A percentile compares a stretch with the other conserved stretches of the same genome.
These are phyloP conservation scores for Brenthis ino DNA, from an alignment of 2,888 invertebrate species.

Conservation along the genomic window DNA sequence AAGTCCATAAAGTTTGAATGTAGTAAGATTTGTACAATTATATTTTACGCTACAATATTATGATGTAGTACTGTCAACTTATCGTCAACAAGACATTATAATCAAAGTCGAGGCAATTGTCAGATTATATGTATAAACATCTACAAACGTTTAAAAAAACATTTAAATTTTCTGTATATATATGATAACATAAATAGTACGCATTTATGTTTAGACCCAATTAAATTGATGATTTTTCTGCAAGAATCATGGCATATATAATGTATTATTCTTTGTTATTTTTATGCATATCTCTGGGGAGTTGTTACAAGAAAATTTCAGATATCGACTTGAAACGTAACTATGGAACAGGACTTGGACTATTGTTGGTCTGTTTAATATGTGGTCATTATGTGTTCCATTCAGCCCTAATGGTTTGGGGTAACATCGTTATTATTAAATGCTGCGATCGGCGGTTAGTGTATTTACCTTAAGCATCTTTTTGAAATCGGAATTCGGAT, in stretches of 20 bases:
- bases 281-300: constrained; percentile 82
- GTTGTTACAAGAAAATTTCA: constrained; percentile 81
- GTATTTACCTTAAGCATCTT: background rate
- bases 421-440: constrained; percentile 84
- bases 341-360: constrained; percentile 83
- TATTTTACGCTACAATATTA: too few relatives aligned
- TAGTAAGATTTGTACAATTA: too few relatives aligned
- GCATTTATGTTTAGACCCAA: background rate
- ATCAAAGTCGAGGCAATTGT: too few relatives aligned
- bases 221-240: constrained; percentile 26
- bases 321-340: constrained; percentile 77
- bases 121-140: too few relatives aligned
- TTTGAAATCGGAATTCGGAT: too few relatives aligned
- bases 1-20: too few relatives aligned
- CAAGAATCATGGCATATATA: constrained; percentile 44
- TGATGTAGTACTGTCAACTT: too few relatives aligned
- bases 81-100: too few relatives aligned
- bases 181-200: background rate
- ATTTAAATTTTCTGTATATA: background rate
- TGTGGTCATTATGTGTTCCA: constrained; percentile 84
- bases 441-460: constrained; percentile 80
- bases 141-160: too few relatives aligned
- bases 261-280: constrained; percentile 59
- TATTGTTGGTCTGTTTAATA: constrained; percentile 80
- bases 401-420: constrained; percentile 80